A percentile compares a stretch with the other conserved stretches of the same genome.
phyloP scores from a whole-genome alignment of 2,888 invertebrate genomes.

The Enchytraeus crypticus region DNA sequence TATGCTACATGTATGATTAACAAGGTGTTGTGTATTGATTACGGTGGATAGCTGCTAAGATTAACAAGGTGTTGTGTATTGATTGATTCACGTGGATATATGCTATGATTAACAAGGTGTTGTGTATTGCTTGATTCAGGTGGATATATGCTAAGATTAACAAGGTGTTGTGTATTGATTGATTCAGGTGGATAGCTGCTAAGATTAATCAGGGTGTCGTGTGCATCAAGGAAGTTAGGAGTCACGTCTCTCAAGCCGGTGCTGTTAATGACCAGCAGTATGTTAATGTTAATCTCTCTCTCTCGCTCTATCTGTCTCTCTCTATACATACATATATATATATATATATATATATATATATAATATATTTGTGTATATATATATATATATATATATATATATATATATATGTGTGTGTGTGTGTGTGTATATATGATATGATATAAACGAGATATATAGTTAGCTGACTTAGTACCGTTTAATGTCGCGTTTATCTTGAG shows the following conservation, averaged over 20 bases:
- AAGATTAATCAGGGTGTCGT: conserved; percentile 28
- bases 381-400: background rate
- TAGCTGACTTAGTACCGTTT: too few relatives aligned
- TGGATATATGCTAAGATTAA: background rate
- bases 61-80: too few relatives aligned
- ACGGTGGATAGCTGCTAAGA: background rate
- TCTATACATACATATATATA: background rate
- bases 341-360: background rate
- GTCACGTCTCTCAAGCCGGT: background rate
- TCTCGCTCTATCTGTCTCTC: background rate
- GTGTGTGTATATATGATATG: background rate
- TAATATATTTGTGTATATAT: background rate
- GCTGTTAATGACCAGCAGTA: background rate
- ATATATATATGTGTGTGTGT: background rate
- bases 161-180: background rate
- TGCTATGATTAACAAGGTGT: too few relatives aligned
- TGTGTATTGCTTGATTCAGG: too few relatives aligned
- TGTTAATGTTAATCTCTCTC: background rate
- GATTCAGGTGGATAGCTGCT: background rate
- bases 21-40: too few relatives aligned
- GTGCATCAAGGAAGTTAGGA: conserved; percentile 13
- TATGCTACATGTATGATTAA: too few relatives aligned
- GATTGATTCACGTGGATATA: too few relatives aligned
- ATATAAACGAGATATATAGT: background rate
- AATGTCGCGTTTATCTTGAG: too few relatives aligned